Percentiles rank a stretch among this genome's conserved stretches.
phyloP scores from a whole-genome alignment of 2,113 vertebrate genomes.

The Ranitomeya imitator region DNA sequence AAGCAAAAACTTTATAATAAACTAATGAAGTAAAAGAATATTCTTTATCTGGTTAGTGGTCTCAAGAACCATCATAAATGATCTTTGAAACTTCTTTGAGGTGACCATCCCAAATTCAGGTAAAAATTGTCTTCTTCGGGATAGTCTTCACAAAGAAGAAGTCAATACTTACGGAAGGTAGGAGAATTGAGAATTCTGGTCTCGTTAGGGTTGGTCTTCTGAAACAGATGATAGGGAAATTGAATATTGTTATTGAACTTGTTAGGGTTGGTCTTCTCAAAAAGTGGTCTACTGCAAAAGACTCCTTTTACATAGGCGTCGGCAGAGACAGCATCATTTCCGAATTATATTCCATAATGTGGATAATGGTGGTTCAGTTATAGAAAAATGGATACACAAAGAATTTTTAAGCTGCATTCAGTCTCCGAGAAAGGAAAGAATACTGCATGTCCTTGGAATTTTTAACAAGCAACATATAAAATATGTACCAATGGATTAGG shows the following conservation, averaged over 20 bases:
- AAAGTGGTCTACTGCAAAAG: too few relatives aligned
- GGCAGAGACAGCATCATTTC: background rate
- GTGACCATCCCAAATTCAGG: too few relatives aligned
- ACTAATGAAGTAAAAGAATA: background rate
- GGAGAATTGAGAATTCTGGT: too few relatives aligned
- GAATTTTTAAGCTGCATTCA: background rate
- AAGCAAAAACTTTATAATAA: background rate
- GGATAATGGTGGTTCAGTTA: background rate
- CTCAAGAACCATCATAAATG: background rate
- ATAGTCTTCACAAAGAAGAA: too few relatives aligned
- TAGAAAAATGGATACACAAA: background rate
- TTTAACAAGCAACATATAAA: conserved; percentile 26
- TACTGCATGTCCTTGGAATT: conserved; percentile 2
- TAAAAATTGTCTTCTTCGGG: too few relatives aligned
- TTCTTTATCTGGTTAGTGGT: background rate
- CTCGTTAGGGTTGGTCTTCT: too few relatives aligned
- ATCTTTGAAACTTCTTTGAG: background rate
- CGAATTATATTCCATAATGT: background rate
- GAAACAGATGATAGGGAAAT: too few relatives aligned
- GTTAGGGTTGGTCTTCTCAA: too few relatives aligned
- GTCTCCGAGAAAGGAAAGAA: background rate
- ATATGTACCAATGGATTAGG: conserved; percentile 26
- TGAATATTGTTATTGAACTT: too few relatives aligned
- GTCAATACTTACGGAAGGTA: too few relatives aligned
- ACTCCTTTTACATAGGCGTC: background rate